phyloP scores from a whole-genome alignment of 2,888 invertebrate genomes.

The Myathropa florea region DNA sequence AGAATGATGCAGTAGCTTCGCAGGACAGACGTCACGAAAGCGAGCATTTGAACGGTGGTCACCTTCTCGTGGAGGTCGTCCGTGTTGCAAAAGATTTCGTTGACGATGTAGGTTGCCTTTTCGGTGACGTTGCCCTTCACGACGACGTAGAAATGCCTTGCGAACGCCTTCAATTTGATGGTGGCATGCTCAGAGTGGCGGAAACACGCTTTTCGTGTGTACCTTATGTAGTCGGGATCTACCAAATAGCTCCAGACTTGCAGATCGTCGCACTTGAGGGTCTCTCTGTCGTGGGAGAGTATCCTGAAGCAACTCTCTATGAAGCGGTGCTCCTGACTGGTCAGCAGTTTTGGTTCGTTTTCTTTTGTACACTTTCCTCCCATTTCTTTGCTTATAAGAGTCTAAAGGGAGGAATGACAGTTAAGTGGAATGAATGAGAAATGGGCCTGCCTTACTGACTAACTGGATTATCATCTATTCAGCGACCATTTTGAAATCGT shows the following conservation, averaged over 20 bases:
- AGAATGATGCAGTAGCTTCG: slow-evolving; percentile 12
- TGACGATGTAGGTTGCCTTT: slow-evolving; percentile 7
- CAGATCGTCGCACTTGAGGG: neutral
- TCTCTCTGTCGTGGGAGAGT: neutral
- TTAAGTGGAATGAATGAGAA: no score
- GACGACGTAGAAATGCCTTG: neutral
- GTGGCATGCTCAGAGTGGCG: neutral
- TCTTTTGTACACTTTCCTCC: neutral
- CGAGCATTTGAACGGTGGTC: neutral
- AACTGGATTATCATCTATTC: no score
- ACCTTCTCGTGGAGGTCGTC: neutral
- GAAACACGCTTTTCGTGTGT: neutral
- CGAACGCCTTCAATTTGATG: neutral
- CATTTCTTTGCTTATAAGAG: neutral
- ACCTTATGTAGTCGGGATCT: neutral
- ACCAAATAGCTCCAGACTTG: neutral
- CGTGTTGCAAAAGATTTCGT: neutral
- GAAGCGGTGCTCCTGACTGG: neutral
- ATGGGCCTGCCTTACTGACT: no score
- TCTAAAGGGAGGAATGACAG: no score
- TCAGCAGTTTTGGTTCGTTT: neutral
- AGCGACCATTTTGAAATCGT: no score
- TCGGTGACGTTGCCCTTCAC: neutral
- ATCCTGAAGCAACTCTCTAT: neutral
- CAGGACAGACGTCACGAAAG: neutral